phyloP scores from a whole-genome alignment of 2,113 vertebrate species.

The Tetraodon nigroviridis region DNA sequence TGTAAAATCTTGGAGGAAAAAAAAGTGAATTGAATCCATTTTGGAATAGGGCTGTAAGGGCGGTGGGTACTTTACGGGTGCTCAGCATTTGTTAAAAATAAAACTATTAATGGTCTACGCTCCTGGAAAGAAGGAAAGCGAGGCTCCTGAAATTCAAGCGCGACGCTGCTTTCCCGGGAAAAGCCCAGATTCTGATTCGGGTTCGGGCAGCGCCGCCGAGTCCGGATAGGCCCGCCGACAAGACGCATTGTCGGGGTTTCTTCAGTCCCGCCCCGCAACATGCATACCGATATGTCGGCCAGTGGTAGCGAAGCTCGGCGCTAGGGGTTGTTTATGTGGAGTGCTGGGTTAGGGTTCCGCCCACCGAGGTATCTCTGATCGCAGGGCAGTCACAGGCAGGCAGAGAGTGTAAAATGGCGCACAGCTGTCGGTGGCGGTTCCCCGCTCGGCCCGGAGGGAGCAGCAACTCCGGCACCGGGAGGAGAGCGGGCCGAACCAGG shows the following conservation, averaged over 20 bases:
- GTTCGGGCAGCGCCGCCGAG: constrained; percentile 41
- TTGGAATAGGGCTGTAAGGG: too few species aligned
- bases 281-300: constrained; percentile 65
- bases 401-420: constrained; percentile 96
- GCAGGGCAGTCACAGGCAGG: constrained; percentile 78
- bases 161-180: constrained; percentile 61
- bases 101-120: background rate
- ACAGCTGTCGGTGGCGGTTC: constrained; percentile 99
- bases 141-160: constrained; percentile 46
- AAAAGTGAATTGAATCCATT: too few species aligned
- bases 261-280: constrained; percentile 70
- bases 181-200: constrained; percentile 70
- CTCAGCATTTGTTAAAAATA: too few species aligned
- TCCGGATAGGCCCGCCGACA: constrained; percentile 49
- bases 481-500: constrained; percentile 84
- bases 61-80: too few species aligned
- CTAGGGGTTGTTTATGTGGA: constrained; percentile 61
- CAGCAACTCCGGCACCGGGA: constrained; percentile 85
- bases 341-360: constrained; percentile 82
- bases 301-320: constrained; percentile 58
- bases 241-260: constrained; percentile 75
- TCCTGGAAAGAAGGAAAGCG: background rate
- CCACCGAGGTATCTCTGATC: constrained; percentile 78
- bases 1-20: too few species aligned
- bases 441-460: constrained; percentile 97